These are phyloP conservation scores for Lepidurus packardi DNA, from an alignment of 1,140 invertebrate genomes.

Conservation along the genomic window DNA sequence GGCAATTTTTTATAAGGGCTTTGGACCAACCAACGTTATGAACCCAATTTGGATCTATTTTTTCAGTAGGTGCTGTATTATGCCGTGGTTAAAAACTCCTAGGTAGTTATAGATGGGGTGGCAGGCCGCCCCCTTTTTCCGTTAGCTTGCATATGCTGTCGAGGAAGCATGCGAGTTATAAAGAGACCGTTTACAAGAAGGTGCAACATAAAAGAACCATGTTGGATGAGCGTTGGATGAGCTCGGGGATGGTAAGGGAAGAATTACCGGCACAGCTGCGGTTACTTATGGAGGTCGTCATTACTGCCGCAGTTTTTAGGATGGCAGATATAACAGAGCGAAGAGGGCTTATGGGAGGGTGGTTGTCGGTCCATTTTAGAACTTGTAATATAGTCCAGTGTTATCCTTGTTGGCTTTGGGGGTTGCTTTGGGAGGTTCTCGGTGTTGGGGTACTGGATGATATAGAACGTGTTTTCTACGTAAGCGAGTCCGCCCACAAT, in stretches of 20 bases:
- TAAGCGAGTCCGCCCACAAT: constrained; percentile 5
- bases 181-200: neutral
- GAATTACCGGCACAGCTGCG: neutral
- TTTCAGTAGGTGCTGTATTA: neutral
- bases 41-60: neutral
- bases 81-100: neutral
- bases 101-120: neutral
- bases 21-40: neutral
- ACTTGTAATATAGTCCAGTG: neutral
- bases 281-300: neutral
- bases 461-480: constrained; percentile 3
- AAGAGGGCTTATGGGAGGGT: too few species aligned
- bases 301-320: neutral
- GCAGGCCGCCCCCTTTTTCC: constrained; percentile 6
- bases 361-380: neutral
- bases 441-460: neutral
- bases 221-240: neutral
- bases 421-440: neutral
- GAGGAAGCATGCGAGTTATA: constrained; percentile 5
- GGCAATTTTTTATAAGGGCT: neutral
- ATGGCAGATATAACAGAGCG: too few species aligned
- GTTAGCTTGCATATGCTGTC: neutral
- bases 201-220: neutral
- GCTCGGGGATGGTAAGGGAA: neutral
- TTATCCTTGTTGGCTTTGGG: neutral